These are phyloP conservation scores for Aphis gossypii DNA, from an alignment of 1,140 invertebrate species.

Conservation along the genomic window DNA sequence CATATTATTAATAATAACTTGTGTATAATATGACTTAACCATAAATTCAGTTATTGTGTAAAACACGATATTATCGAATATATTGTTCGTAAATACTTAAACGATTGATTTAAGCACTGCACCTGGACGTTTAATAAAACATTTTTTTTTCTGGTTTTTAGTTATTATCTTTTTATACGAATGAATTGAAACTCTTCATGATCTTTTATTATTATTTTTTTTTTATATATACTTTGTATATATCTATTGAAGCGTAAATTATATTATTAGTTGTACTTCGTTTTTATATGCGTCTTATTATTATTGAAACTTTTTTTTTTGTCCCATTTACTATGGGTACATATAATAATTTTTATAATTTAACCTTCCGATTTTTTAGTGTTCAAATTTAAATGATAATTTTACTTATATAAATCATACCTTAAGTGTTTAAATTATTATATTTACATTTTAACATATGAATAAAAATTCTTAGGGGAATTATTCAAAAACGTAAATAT, in stretches of 20 bases:
- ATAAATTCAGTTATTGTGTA: background rate
- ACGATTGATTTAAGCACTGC: background rate
- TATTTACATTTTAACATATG: conserved; percentile 43
- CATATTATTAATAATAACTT: background rate
- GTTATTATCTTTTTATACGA: conserved; percentile 15
- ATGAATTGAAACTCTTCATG: background rate
- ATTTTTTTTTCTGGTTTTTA: background rate
- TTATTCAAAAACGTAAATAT: conserved; percentile 13
- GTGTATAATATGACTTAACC: background rate
- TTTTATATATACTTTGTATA: background rate
- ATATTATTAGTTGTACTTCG: background rate
- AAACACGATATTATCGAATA: background rate
- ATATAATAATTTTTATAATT: background rate
- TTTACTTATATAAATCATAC: conserved; percentile 42
- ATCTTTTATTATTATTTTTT: conserved; percentile 16
- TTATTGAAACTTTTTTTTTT: background rate
- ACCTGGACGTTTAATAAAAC: background rate
- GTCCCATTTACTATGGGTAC: background rate
- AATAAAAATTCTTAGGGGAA: conserved; percentile 16
- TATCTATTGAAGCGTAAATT: conserved; percentile 31
- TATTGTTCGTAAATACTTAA: conserved; percentile 19
- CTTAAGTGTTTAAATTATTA: conserved; percentile 39
- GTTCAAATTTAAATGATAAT: conserved; percentile 34
- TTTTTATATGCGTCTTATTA: conserved; percentile 35
- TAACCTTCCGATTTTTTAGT: background rate